Evolutionary conservation across 2,797 vertebrate species (phyloP).

Genomic region (Hydrolagus colliei): DNA sequence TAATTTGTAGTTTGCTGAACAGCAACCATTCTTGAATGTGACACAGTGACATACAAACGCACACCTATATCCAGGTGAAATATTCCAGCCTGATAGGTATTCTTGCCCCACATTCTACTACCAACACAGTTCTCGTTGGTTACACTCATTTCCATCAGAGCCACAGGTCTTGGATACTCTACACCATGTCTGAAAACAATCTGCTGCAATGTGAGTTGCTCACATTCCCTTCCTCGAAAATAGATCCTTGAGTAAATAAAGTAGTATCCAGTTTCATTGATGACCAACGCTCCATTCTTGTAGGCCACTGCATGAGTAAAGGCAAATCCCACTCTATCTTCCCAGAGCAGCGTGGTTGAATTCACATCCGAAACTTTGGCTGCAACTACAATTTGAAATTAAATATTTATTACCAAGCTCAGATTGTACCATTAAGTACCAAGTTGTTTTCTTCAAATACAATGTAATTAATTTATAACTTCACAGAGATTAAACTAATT

Average conservation of each 20-base stretch:
- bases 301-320: constrained; percentile 67
- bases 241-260: constrained; percentile 83
- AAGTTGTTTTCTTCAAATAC: no score
- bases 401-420: background rate
- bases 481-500: no score
- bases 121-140: constrained; percentile 56
- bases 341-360: constrained; percentile 68
- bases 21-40: constrained; percentile 58
- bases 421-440: no score
- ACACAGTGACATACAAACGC: constrained; percentile 71
- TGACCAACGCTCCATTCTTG: constrained; percentile 57
- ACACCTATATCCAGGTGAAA: constrained; percentile 64
- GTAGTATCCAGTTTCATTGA: constrained; percentile 76
- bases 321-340: constrained; percentile 52
- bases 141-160: constrained; percentile 67
- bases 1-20: constrained; percentile 70
- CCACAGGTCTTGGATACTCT: constrained; percentile 20
- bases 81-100: constrained; percentile 73
- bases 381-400: background rate
- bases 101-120: constrained; percentile 57
- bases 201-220: constrained; percentile 52
- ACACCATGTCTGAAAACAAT: constrained; percentile 57
- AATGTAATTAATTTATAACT: no score
- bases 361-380: background rate
- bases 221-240: constrained; percentile 59